phyloP scores from a whole-genome alignment of 2,888 invertebrate species.

The Globia sparganii region DNA sequence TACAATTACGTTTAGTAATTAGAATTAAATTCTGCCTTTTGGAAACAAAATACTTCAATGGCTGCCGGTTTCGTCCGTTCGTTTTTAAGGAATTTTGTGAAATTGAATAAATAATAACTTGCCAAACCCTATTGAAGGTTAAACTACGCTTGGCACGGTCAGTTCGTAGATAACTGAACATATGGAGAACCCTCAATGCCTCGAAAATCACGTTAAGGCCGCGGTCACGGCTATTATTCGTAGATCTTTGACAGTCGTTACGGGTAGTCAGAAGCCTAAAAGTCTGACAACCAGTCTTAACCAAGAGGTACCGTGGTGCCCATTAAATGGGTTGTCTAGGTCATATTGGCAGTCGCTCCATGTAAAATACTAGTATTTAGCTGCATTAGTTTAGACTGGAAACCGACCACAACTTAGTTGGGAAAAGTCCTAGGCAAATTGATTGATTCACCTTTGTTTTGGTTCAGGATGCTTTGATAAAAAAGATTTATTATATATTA shows the following conservation, averaged over 20 bases:
- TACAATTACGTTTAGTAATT: conserved; percentile 58
- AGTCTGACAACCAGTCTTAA: background rate
- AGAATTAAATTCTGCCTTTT: conserved; percentile 48
- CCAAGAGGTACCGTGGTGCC: too few relatives aligned
- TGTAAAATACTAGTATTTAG: too few relatives aligned
- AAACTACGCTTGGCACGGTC: background rate
- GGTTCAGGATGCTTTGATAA: background rate
- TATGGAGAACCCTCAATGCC: background rate
- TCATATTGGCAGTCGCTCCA: too few relatives aligned
- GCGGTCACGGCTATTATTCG: background rate
- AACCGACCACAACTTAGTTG: too few relatives aligned
- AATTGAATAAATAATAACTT: background rate
- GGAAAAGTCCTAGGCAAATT: too few relatives aligned
- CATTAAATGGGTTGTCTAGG: too few relatives aligned
- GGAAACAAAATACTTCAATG: conserved; percentile 50
- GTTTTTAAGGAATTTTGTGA: background rate
- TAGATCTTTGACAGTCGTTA: background rate
- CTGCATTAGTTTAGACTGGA: too few relatives aligned
- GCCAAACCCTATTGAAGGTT: background rate
- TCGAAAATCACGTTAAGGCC: background rate
- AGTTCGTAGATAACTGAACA: background rate
- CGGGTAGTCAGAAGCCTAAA: background rate
- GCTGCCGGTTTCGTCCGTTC: background rate
- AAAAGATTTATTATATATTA: background rate
- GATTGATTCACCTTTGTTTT: background rate